These are phyloP conservation scores for Drosophila helvetica DNA, from an alignment of 2,888 invertebrate genomes.

Conservation along the genomic window DNA sequence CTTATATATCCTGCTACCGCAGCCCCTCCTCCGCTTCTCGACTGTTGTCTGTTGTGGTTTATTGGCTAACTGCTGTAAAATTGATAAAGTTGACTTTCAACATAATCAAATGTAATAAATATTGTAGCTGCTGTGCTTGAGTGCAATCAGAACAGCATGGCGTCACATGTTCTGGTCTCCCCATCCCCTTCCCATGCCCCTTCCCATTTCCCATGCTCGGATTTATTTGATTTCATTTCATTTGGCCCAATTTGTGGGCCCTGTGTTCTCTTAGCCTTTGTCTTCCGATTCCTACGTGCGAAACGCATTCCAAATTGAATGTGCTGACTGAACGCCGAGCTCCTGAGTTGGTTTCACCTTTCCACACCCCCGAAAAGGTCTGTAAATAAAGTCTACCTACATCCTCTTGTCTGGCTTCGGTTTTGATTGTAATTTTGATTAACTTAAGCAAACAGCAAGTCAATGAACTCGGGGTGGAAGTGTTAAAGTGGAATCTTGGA, in stretches of 20 bases:
- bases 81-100: constrained; percentile 79
- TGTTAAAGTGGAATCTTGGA: background rate
- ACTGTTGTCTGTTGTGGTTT: constrained; percentile 69
- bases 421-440: constrained; percentile 23
- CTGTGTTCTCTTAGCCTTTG: constrained; percentile 20
- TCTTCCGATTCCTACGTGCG: constrained; percentile 53
- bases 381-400: constrained; percentile 17
- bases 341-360: constrained; percentile 22
- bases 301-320: constrained; percentile 61
- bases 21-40: constrained; percentile 4
- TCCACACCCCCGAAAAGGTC: background rate
- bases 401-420: constrained; percentile 21
- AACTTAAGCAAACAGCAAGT: constrained; percentile 9
- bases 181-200: background rate
- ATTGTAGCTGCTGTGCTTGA: constrained; percentile 78
- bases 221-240: constrained; percentile 66
- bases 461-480: background rate
- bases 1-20: too few relatives aligned
- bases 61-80: constrained; percentile 78
- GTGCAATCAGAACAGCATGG: constrained; percentile 67
- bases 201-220: too few relatives aligned
- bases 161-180: constrained; percentile 52
- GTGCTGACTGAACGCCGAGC: constrained; percentile 29
- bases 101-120: constrained; percentile 79
- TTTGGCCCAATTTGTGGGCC: constrained; percentile 55